These are phyloP conservation scores for Dicrurus megarhynchus DNA, from an alignment of 2,113 vertebrate genomes.

Conservation along the genomic window DNA sequence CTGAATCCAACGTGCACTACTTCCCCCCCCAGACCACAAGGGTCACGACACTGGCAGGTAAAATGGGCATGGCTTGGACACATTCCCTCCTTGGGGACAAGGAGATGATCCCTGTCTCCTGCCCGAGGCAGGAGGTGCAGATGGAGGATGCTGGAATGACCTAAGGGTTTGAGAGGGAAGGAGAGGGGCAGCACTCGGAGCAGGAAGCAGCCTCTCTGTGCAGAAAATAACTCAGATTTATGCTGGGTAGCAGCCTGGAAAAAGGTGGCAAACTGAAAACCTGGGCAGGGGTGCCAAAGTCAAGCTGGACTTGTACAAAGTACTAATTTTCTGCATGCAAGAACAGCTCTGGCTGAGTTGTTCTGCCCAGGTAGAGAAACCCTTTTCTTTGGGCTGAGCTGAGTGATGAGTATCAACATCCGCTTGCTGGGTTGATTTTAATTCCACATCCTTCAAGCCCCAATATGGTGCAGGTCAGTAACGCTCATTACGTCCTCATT, in stretches of 20 bases:
- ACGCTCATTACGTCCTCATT: neutral
- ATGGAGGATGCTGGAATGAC: no score
- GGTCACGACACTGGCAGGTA: constrained; percentile 86
- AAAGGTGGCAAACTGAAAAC: neutral
- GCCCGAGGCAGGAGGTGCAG: neutral
- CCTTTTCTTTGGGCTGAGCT: neutral
- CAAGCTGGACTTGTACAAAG: neutral
- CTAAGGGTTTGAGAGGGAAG: neutral
- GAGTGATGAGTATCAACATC: neutral
- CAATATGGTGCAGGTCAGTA: accelerated
- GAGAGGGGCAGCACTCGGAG: accelerated
- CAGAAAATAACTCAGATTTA: neutral
- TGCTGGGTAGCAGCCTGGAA: neutral
- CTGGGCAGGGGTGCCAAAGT: neutral
- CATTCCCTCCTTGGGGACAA: neutral
- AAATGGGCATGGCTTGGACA: neutral
- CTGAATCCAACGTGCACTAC: constrained; percentile 78
- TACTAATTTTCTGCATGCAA: neutral
- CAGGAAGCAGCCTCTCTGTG: neutral
- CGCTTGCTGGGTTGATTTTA: neutral
- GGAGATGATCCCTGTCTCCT: neutral
- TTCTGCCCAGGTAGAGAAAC: neutral
- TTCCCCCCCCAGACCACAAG: constrained; percentile 74
- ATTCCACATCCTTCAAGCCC: neutral
- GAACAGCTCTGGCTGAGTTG: neutral